Percentiles rank a stretch among this genome's conserved stretches.
Evolutionary conservation across 2,888 invertebrate species (phyloP).

Genomic region (Gisinianus flammeolus): DNA sequence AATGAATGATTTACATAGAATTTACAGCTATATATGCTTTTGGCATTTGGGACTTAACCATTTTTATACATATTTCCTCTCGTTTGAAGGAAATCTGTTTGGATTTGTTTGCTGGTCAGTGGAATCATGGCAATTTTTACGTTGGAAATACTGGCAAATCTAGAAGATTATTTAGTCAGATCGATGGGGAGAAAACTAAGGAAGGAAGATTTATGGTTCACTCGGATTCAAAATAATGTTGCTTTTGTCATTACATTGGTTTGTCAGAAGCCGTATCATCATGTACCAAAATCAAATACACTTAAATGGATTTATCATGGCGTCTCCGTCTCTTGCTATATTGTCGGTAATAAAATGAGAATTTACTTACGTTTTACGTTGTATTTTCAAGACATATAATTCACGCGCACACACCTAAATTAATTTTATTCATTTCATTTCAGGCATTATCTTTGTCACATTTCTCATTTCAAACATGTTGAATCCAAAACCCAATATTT

Average conservation of each 20-base stretch:
- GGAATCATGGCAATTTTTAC: not conserved
- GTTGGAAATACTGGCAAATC: constrained; percentile 27
- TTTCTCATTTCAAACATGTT: constrained; percentile 41
- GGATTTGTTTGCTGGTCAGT: constrained; percentile 12
- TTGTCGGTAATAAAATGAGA: constrained; percentile 38
- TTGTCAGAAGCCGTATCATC: constrained; percentile 44
- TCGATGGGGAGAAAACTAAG: not conserved
- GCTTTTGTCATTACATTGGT: constrained; percentile 35
- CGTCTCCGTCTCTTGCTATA: constrained; percentile 30
- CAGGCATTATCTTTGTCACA: constrained; percentile 45
- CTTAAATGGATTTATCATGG: constrained; percentile 39
- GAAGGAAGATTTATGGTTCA: constrained; percentile 34
- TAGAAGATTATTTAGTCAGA: constrained; percentile 7
- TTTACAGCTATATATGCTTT: not conserved
- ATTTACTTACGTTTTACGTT: not conserved
- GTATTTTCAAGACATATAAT: not conserved
- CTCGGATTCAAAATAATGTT: constrained; percentile 12
- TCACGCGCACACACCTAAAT: not conserved
- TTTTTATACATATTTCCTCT: too few relatives aligned
- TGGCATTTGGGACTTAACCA: too few relatives aligned
- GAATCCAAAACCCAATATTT: constrained; percentile 25
- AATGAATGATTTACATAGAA: too few relatives aligned
- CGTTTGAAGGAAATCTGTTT: constrained; percentile 32
- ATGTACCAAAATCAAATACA: constrained; percentile 32
- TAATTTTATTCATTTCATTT: not conserved